Evolutionary conservation across 2,797 vertebrate genomes (phyloP).

Genomic region (Halcyon smyrnensis): DNA sequence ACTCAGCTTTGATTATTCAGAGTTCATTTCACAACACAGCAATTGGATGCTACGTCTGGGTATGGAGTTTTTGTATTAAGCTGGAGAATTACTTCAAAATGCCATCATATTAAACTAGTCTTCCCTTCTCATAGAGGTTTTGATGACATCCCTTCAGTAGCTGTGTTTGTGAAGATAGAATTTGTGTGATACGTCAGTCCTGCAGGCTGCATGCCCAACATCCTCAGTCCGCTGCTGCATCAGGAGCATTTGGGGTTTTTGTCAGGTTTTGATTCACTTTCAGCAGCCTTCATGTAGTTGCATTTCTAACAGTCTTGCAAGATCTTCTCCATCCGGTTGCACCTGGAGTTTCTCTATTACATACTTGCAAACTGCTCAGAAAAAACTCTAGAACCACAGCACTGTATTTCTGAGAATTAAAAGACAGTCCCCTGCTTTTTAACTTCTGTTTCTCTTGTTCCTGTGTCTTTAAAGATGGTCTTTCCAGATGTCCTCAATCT

Average conservation of each 20-base stretch:
- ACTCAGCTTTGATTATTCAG: slow-evolving; percentile 9
- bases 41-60: not conserved
- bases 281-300: not conserved
- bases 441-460: not conserved
- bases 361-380: not conserved
- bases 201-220: not conserved
- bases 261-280: not conserved
- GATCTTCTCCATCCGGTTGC: not conserved
- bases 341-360: not conserved
- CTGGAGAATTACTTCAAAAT: not conserved
- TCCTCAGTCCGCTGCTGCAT: not conserved
- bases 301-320: not conserved
- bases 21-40: not conserved
- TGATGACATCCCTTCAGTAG: not conserved
- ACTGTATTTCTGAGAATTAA: rapidly evolving
- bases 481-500: not conserved
- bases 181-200: not conserved
- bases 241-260: not conserved
- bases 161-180: not conserved
- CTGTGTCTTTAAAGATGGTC: not conserved
- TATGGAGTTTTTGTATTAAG: not conserved
- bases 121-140: not conserved
- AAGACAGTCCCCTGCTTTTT: not conserved
- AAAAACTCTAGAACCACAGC: not conserved
- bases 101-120: not conserved